Evolutionary conservation across 2,113 vertebrate species (phyloP).

Genomic region (Pomatostomus ruficeps): DNA sequence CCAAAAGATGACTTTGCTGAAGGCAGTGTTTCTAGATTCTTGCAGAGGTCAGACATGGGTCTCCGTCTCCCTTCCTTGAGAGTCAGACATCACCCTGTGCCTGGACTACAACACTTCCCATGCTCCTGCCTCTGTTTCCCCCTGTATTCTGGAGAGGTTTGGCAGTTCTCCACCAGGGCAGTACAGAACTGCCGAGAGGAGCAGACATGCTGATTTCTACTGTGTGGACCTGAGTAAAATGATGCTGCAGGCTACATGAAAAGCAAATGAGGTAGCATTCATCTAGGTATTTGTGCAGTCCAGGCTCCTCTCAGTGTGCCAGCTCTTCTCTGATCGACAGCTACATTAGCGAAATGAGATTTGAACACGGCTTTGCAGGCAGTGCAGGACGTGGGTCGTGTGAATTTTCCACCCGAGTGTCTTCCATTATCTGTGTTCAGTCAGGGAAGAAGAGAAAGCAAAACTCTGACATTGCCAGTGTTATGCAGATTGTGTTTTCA

Average conservation of each 20-base stretch:
- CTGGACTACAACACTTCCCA: neutral
- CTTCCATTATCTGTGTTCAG: neutral
- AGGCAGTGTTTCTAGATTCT: neutral
- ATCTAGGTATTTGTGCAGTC: neutral
- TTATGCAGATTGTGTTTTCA: conserved; percentile 19
- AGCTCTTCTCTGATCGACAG: neutral
- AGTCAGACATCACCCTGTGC: neutral
- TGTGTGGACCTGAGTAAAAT: neutral
- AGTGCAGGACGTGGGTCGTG: neutral
- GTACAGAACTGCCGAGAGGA: accelerated
- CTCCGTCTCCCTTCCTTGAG: neutral
- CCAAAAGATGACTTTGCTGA: neutral
- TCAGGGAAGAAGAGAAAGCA: neutral
- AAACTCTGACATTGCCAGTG: neutral
- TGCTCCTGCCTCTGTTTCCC: neutral
- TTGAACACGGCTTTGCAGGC: neutral
- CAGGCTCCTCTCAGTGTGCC: neutral
- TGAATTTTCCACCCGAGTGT: neutral
- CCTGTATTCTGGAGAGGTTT: neutral
- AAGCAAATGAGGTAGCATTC: neutral
- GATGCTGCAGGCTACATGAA: neutral
- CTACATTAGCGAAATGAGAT: neutral
- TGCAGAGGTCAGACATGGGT: accelerated
- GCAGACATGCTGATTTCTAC: neutral
- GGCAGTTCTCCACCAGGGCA: neutral